These are phyloP conservation scores for Cottus gobio DNA, from an alignment of 2,113 vertebrate species.

Conservation along the genomic window DNA sequence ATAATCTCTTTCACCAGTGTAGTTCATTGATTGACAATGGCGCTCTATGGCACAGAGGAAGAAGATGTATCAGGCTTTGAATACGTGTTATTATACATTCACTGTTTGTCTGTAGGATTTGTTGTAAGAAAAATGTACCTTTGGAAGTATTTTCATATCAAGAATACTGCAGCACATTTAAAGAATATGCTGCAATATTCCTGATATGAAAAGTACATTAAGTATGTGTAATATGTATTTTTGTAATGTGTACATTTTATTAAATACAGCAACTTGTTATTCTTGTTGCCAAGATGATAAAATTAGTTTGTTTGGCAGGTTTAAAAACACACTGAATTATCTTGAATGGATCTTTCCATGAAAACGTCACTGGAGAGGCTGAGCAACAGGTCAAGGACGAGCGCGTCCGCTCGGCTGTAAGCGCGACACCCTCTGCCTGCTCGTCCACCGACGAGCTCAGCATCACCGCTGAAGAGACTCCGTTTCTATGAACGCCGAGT, in stretches of 20 bases:
- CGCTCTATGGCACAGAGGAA: too few species aligned
- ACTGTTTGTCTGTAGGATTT: too few species aligned
- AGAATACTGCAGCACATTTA: background rate
- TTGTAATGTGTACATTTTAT: background rate
- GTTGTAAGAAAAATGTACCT: too few species aligned
- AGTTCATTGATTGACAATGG: too few species aligned
- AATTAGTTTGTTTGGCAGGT: background rate
- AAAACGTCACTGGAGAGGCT: constrained; percentile 17
- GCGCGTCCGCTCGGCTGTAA: too few species aligned
- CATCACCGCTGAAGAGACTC: constrained; percentile 19
- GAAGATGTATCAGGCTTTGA: too few species aligned
- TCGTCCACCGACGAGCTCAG: constrained; percentile 5
- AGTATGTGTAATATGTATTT: background rate
- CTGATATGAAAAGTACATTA: too few species aligned
- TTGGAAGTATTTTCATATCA: background rate
- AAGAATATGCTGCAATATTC: too few species aligned
- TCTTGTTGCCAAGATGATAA: background rate
- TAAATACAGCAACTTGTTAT: background rate
- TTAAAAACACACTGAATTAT: constrained; percentile 46
- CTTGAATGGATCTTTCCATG: constrained; percentile 8
- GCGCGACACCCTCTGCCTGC: constrained; percentile 10
- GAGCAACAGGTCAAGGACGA: constrained; percentile 65
- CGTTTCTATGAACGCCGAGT: background rate
- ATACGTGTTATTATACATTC: too few species aligned
- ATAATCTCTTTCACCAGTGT: background rate